These are phyloP conservation scores for Cantharis flavilabris DNA, from an alignment of 2,888 invertebrate genomes.

Conservation along the genomic window DNA sequence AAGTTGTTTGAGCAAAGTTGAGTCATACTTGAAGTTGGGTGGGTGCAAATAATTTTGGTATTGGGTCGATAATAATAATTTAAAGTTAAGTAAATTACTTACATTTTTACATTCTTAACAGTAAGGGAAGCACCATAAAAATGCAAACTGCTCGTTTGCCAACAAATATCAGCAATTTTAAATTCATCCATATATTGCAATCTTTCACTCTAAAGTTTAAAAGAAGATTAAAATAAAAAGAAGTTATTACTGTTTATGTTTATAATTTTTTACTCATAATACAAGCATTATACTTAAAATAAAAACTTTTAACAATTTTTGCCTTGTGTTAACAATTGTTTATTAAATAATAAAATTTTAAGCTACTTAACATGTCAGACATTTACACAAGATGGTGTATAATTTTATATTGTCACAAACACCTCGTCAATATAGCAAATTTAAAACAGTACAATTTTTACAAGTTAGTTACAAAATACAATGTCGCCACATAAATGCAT, in stretches of 20 bases:
- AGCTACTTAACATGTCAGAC: slow-evolving; percentile 17
- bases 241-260: slow-evolving; percentile 5
- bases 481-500: neutral
- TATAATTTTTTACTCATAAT: slow-evolving; percentile 22
- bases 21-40: no score
- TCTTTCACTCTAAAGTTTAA: no score
- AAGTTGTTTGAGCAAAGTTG: no score
- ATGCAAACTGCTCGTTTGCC: no score
- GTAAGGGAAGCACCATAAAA: no score
- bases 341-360: slow-evolving; percentile 26
- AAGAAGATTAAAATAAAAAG: neutral
- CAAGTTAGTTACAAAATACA: slow-evolving; percentile 14
- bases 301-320: slow-evolving; percentile 43
- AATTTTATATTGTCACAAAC: slow-evolving; percentile 27
- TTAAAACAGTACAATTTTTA: slow-evolving; percentile 11
- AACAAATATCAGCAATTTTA: no score
- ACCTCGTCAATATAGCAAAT: slow-evolving; percentile 19
- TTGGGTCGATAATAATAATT: no score
- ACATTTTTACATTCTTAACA: no score
- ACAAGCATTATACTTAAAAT: slow-evolving; percentile 43
- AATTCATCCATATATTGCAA: no score
- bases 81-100: no score
- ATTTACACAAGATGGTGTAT: slow-evolving; percentile 21
- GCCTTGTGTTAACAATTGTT: slow-evolving; percentile 45
- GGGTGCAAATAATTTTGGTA: no score